Conservation (phyloP, 2,888 invertebrate species). For the Cheilosia vernalis region DNA sequence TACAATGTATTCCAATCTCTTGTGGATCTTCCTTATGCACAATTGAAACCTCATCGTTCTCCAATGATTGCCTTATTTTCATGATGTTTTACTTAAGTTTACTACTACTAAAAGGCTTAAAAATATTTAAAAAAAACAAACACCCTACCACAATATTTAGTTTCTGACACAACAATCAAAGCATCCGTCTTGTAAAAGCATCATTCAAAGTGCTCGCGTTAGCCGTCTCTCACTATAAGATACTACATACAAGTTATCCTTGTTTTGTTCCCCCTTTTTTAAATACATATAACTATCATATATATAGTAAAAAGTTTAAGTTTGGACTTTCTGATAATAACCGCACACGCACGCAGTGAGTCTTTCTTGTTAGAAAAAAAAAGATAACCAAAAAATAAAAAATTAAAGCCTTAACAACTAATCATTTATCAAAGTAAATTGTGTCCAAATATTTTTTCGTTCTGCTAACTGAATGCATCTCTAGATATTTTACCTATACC, state of each 20-base stretch:
- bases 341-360: conserved; percentile 84
- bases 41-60: not conserved
- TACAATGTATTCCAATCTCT: not conserved
- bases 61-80: conserved; percentile 24
- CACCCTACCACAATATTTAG: conserved; percentile 18
- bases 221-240: conserved; percentile 25
- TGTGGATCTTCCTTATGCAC: not conserved
- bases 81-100: conserved; percentile 3
- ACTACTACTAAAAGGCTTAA: conserved; percentile 7
- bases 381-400: conserved; percentile 24
- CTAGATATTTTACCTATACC: conserved; percentile 26
- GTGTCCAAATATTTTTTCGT: conserved; percentile 28
- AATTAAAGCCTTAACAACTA: conserved; percentile 49
- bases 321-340: conserved; percentile 83
- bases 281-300: conserved; percentile 43
- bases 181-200: conserved; percentile 46
- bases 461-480: conserved; percentile 35
- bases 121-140: conserved; percentile 10
- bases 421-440: conserved; percentile 57
- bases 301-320: conserved; percentile 76
- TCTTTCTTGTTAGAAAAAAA: conserved; percentile 76
- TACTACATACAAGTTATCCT: conserved; percentile 37
- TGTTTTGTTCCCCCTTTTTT: conserved; percentile 8
- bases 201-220: conserved; percentile 43
- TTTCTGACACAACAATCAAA: conserved; percentile 17